Conservation (phyloP, 1,140 invertebrate genomes). For the Drosophila biarmipes region DNA sequence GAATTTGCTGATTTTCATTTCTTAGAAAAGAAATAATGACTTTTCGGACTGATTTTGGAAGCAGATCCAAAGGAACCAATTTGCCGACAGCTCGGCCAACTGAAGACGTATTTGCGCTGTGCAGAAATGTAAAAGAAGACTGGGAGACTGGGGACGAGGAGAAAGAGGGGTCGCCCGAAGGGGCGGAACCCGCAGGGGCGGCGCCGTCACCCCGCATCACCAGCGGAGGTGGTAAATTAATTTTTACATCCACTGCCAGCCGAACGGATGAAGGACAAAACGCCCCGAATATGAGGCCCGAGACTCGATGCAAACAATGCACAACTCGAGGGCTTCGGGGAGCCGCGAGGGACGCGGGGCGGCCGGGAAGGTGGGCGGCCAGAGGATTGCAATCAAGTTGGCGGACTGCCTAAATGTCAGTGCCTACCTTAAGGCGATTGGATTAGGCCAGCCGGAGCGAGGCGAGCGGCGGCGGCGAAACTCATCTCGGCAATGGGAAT, state of each 20-base stretch:
- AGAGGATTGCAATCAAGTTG: constrained; percentile 34
- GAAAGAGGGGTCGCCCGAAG: neutral
- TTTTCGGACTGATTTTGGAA: too few relatives aligned
- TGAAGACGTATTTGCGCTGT: neutral
- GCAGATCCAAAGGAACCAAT: too few relatives aligned
- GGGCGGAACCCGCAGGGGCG: neutral
- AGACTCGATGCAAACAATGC: constrained; percentile 41
- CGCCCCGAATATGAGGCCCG: constrained; percentile 18
- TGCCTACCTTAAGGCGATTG: constrained; percentile 38
- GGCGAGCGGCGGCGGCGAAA: neutral
- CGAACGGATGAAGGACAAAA: constrained; percentile 13
- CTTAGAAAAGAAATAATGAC: too few relatives aligned
- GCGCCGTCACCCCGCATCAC: neutral
- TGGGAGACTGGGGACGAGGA: constrained; percentile 1
- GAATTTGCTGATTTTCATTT: too few relatives aligned
- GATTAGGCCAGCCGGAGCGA: constrained; percentile 19
- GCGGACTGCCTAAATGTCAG: constrained; percentile 27
- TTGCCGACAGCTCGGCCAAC: too few relatives aligned
- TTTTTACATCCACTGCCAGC: constrained; percentile 33
- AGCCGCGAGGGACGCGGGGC: neutral
- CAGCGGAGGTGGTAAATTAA: constrained; percentile 36
- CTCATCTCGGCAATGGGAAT: constrained; percentile 21
- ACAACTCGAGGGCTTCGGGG: constrained; percentile 4
- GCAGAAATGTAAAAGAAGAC: constrained; percentile 31
- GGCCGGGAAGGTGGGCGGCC: neutral